These are phyloP conservation scores for Morbakka virulenta DNA, from an alignment of 30 jellyfish, hydroid and myxozoan species.

Conservation along the genomic window DNA sequence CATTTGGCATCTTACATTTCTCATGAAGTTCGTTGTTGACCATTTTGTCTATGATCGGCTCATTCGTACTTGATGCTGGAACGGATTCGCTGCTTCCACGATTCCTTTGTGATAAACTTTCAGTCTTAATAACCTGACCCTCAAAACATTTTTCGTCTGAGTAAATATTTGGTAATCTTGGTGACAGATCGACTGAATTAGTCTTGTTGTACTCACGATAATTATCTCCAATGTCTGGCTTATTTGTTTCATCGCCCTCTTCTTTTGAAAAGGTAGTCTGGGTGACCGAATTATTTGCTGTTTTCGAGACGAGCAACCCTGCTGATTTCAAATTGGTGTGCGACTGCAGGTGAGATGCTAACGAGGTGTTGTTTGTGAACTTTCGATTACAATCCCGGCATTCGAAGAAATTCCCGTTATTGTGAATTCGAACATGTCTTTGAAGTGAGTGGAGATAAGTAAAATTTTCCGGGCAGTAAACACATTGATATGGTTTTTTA, in stretches of 20 bases:
- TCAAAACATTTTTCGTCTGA: not conserved
- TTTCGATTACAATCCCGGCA: not conserved
- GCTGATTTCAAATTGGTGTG: not conserved
- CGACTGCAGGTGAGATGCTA: not conserved
- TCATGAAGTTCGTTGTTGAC: not conserved
- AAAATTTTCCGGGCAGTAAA: not conserved
- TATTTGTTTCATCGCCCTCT: not conserved
- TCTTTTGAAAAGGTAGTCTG: too few species aligned
- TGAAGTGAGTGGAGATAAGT: not conserved
- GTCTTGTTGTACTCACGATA: not conserved
- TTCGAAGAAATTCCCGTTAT: not conserved
- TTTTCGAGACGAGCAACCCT: not conserved
- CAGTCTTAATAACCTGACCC: not conserved
- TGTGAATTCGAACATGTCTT: not conserved
- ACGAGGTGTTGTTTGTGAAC: too few species aligned
- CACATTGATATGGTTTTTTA: not conserved
- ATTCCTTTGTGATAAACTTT: too few species aligned
- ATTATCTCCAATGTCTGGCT: not conserved
- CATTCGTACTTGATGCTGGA: not conserved
- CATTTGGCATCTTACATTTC: not conserved
- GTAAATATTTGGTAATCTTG: not conserved
- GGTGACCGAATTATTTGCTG: not conserved
- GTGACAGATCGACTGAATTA: not conserved
- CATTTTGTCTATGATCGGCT: too few species aligned
- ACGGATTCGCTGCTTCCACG: not conserved